Conservation (phyloP, 2,888 invertebrate genomes). For the Galerucella nymphaeae region DNA sequence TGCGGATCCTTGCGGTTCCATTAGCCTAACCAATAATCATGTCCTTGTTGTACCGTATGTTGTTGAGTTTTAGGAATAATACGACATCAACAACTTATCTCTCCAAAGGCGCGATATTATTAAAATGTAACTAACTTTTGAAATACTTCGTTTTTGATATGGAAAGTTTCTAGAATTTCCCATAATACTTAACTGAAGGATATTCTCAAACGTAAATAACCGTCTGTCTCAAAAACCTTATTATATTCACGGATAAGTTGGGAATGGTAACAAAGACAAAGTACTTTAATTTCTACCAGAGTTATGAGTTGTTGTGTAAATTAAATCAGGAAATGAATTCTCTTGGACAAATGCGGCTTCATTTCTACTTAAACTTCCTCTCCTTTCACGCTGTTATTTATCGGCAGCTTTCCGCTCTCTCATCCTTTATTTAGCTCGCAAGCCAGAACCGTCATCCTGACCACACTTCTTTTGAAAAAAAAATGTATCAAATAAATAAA, state of each 20-base stretch:
- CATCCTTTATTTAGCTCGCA: slow-evolving; percentile 47
- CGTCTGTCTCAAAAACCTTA: neutral
- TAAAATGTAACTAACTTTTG: too few species aligned
- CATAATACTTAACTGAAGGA: neutral
- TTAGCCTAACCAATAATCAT: too few species aligned
- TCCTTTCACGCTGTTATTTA: slow-evolving; percentile 63
- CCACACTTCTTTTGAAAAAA: neutral
- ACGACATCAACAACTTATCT: too few species aligned
- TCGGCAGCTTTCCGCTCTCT: slow-evolving; percentile 61
- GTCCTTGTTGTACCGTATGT: too few species aligned
- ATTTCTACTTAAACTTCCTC: slow-evolving; percentile 62
- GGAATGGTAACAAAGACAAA: slow-evolving; percentile 57
- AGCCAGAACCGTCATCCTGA: neutral
- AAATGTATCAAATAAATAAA: neutral
- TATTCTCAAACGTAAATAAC: slow-evolving; percentile 7
- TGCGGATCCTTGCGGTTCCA: too few species aligned
- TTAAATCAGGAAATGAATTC: slow-evolving; percentile 66
- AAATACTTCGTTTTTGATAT: too few species aligned
- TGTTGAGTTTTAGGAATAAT: too few species aligned
- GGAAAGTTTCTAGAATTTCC: neutral
- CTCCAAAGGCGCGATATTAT: too few species aligned
- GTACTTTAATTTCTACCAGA: slow-evolving; percentile 60
- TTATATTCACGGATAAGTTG: slow-evolving; percentile 9
- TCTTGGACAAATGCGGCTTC: slow-evolving; percentile 61
- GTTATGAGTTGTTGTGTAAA: slow-evolving; percentile 64